Evolutionary conservation across 2,888 invertebrate species (phyloP).

Genomic region (Gnatocerus cornutus): DNA sequence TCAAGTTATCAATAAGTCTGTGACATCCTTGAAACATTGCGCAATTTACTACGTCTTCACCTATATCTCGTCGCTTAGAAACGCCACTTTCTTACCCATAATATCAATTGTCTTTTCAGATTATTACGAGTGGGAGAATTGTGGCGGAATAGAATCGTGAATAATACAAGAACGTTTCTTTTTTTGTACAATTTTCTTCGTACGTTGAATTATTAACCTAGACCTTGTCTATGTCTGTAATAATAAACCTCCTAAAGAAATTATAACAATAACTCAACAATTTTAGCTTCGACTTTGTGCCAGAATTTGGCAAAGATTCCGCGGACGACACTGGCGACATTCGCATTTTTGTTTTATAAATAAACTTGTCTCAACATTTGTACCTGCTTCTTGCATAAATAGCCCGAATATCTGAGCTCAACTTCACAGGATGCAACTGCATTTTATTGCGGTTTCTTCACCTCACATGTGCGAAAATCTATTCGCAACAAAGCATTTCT

Average conservation of each 20-base stretch:
- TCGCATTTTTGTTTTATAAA: conserved; percentile 39
- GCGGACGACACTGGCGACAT: conserved; percentile 24
- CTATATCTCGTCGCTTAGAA: too few species aligned
- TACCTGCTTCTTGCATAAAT: conserved; percentile 26
- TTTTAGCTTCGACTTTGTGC: conserved; percentile 4
- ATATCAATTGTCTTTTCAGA: background rate
- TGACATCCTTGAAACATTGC: too few species aligned
- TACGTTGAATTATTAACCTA: conserved; percentile 13
- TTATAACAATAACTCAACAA: background rate
- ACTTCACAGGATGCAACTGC: conserved; percentile 16
- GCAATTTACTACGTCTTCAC: too few species aligned
- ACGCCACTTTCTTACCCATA: conserved; percentile 9
- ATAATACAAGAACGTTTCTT: conserved; percentile 14
- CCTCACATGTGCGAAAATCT: conserved; percentile 2
- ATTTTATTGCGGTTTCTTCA: conserved; percentile 19
- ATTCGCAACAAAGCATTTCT: conserved; percentile 1
- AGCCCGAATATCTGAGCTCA: conserved; percentile 8
- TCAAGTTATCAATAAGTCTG: background rate
- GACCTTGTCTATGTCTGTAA: background rate
- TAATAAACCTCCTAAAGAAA: background rate
- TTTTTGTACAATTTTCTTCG: background rate
- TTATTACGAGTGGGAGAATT: background rate
- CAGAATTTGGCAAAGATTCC: conserved; percentile 32
- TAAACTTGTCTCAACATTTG: conserved; percentile 19
- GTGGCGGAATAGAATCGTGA: background rate